Conservation (phyloP, 2,797 vertebrate genomes). For the Falco berigora region DNA sequence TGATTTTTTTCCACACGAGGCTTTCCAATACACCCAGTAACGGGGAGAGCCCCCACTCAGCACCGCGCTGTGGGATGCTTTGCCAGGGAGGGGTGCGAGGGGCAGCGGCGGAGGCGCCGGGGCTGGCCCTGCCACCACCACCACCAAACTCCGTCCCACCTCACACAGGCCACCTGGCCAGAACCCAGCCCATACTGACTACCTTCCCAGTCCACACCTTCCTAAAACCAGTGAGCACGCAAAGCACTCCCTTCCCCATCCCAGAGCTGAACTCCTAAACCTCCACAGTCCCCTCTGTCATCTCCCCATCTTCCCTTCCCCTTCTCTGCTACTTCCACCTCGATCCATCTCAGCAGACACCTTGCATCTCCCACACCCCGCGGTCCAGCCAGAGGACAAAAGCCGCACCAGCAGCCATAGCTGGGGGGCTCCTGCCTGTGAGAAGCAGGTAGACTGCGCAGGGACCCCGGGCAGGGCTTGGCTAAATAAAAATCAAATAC, state of each 20-base stretch:
- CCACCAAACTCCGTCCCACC: neutral
- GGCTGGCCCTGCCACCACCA: neutral
- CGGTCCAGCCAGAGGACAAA: neutral
- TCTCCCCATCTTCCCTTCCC: neutral
- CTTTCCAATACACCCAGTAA: neutral
- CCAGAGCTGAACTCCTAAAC: neutral
- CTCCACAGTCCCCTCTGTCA: rapidly evolving
- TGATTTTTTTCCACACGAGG: neutral
- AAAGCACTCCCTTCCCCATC: neutral
- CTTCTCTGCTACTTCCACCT: neutral
- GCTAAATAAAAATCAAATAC: slow-evolving; percentile 44
- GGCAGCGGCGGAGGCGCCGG: rapidly evolving
- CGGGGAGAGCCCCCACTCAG: rapidly evolving
- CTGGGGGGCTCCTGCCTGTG: neutral
- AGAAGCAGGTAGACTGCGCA: neutral
- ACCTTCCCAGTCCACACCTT: neutral
- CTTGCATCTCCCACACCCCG: neutral
- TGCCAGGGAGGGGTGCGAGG: neutral
- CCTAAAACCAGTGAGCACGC: rapidly evolving
- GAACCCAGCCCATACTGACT: neutral
- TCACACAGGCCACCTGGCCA: rapidly evolving
- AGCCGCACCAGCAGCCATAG: neutral
- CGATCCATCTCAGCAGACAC: neutral
- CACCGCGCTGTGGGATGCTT: neutral
- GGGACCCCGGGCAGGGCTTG: neutral